phyloP scores from a whole-genome alignment of 2,797 vertebrate species.

The Sebastes itinus region DNA sequence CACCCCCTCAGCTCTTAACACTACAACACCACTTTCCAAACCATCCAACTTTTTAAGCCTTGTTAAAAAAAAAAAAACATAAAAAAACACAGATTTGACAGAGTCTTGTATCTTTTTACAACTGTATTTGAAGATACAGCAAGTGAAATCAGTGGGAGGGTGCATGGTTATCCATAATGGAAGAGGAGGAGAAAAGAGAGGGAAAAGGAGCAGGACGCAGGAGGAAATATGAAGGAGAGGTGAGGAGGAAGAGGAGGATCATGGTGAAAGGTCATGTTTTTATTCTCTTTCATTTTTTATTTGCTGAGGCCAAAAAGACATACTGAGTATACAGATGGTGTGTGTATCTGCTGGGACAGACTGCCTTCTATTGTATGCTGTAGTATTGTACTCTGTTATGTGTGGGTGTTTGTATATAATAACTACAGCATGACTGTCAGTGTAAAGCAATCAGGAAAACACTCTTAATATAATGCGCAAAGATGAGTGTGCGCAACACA shows the following conservation, averaged over 20 bases:
- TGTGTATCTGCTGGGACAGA: constrained; percentile 33
- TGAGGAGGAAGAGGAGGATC: constrained; percentile 12
- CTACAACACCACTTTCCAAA: background rate
- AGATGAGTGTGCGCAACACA: constrained; percentile 4
- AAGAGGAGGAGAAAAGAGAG: background rate
- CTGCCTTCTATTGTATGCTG: constrained; percentile 7
- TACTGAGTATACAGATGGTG: background rate
- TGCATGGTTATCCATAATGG: background rate
- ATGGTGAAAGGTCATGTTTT: constrained; percentile 54
- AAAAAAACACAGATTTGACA: background rate
- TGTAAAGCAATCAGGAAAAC: constrained; percentile 32
- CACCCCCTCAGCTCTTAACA: background rate
- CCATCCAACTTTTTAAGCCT: background rate
- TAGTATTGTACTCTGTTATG: constrained; percentile 12
- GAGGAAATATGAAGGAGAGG: constrained; percentile 14
- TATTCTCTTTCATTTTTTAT: constrained; percentile 55
- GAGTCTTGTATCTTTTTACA: constrained; percentile 1
- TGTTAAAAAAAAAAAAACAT: constrained; percentile 24
- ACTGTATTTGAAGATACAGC: background rate
- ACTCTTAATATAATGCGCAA: constrained; percentile 23
- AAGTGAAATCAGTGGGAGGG: background rate
- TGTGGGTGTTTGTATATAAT: constrained; percentile 26
- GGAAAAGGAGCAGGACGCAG: background rate
- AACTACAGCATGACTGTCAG: constrained; percentile 23
- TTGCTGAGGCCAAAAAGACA: constrained; percentile 41